These are phyloP conservation scores for Steinernema scapterisci DNA, from an alignment of 2,888 invertebrate species.

Conservation along the genomic window DNA sequence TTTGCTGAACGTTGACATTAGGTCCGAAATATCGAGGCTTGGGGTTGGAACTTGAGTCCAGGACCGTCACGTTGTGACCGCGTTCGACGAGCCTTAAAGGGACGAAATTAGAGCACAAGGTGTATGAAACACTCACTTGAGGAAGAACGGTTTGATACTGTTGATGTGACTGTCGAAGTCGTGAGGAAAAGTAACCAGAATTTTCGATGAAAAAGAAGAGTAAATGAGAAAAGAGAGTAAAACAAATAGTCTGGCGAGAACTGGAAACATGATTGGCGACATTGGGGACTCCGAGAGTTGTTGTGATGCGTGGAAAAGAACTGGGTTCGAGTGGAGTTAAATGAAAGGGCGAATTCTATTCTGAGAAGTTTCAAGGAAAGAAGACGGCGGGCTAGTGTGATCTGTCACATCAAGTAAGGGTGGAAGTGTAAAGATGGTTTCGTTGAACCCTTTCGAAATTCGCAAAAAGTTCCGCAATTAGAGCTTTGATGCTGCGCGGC, in stretches of 20 bases:
- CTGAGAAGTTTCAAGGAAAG: too few relatives aligned
- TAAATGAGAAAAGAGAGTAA: neutral
- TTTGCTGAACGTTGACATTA: constrained; percentile 37
- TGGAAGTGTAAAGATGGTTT: too few relatives aligned
- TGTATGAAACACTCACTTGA: neutral
- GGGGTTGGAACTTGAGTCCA: constrained; percentile 41
- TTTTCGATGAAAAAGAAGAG: neutral
- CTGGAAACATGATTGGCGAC: too few relatives aligned
- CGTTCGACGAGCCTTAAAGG: constrained; percentile 38
- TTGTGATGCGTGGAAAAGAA: neutral
- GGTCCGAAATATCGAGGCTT: constrained; percentile 39
- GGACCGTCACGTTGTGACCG: constrained; percentile 46
- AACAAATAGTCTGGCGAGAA: neutral
- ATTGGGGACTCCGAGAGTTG: too few relatives aligned
- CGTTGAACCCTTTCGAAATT: too few relatives aligned
- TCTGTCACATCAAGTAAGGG: too few relatives aligned
- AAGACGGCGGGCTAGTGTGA: too few relatives aligned
- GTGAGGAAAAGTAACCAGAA: neutral
- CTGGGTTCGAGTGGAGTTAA: neutral
- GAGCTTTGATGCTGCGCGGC: too few relatives aligned
- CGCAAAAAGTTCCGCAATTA: too few relatives aligned
- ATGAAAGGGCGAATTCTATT: too few relatives aligned
- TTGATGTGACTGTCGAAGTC: neutral
- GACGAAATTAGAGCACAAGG: neutral
- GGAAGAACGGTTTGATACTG: constrained; percentile 12